Base-by-base conservation (phyloP, 2,797 vertebrate genomes). In the Thalassophryne amazonica region DNA sequence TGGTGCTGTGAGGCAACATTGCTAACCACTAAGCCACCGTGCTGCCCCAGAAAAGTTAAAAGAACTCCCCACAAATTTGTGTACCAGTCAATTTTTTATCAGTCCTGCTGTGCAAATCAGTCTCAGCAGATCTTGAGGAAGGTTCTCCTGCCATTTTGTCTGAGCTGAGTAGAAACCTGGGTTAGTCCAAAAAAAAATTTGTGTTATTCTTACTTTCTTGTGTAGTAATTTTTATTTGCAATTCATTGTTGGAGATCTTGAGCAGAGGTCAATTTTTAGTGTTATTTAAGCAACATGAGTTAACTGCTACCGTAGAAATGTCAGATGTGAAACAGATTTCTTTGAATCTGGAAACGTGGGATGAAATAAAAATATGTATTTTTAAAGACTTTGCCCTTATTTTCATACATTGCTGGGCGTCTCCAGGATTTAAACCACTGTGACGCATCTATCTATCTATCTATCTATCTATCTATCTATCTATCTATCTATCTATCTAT, bases 321-420 rank as follows among this genome's bases (percentile, higher is more conserved):
- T 70, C 37, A 70, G 24, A 66, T 60, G 64, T 78, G 80, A 73
- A 69, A 49, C 60, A 76, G 49, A 66, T 25, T 53, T 65, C 42
- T 47, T 68, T 76, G 19, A 58, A 74, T 65, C 13, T 40, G 68
- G 40, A 72, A 80, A 57, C 6, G 67, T 80, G 69, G 79, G 69
- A 83, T 72, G 57, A 53, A 88, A 87, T 86, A 76, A 77, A 88
- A 85, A 68, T 34, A 45, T 58, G 49, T 85, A 73, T 84, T 77
- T 89, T 89, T 88, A 81, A 76, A 73, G 73, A 48, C 6, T 18
- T 27, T 27, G 15, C 33, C 16, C 34, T 56, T 40, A 6, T 39
- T 13, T 31, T 5, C 1, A 3, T 18, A 15, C 9, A 4, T 43
- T 25, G 8, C 17, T 40, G 10, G 3, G 13, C 2, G 10, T 25